Base-by-base conservation (phyloP, 1,140 invertebrate genomes). In the Drosophila kikkawai region DNA sequence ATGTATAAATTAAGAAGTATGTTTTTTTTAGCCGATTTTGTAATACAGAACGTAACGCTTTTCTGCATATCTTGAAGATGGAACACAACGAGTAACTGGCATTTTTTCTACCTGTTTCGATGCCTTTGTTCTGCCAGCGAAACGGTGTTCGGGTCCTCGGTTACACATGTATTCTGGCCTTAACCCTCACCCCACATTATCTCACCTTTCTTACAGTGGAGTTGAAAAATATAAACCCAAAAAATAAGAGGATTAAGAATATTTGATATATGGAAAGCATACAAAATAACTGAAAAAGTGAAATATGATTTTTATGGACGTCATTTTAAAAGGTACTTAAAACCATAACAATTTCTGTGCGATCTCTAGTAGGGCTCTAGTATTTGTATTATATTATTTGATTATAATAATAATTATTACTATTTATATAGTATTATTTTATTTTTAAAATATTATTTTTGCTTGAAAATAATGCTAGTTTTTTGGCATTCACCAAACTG, bases 101-200 rank as follows among this genome's bases (percentile, higher is more conserved):
- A 39, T 57, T 69, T 65, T 44, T 45, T 57, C 32, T 69, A 70
- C 44, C 65, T 70, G 50, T 47, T 57, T 36, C 1, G n/a, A 11
- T 47, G 68, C 11, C 44, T 58, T 58, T 70, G 36, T 58, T 58
- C n/a, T 13, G 15, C 15, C 4, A 19, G 66, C 19, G 34, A 29
- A 69, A 19, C 47, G 29, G 60, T 45, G 22, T 36, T 22, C 13
- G 26, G 42, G 44, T 64, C 44, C 65, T 37, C 5, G 8, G 26
- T 9, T 34, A 19, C 26, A 22, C 60, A 8, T 11, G 66, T 65
- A 22, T 22, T n/a, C 29, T 42, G 37, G 11, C 32, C 19, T 41
- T 15, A 29, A 6, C 36, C 19, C 8, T 34, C 13, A 2, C 8
- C 26, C 15, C 47, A 9, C 32, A 4, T 7, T 11, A 12, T 15